These are phyloP conservation scores for Poecile atricapillus DNA, from an alignment of 2,113 vertebrate genomes.

Conservation along the genomic window DNA sequence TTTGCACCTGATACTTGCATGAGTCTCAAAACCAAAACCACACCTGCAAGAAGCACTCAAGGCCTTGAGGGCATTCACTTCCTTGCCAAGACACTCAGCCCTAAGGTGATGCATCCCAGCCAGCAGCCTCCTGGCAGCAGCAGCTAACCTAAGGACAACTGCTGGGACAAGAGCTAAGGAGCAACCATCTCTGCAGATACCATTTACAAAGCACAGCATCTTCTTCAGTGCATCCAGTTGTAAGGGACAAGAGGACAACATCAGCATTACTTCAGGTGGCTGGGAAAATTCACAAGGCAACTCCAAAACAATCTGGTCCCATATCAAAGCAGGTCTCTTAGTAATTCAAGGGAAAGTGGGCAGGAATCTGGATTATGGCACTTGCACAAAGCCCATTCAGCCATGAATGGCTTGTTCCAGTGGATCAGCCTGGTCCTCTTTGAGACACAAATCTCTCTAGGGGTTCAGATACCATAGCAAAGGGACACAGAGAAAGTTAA, in stretches of 20 bases:
- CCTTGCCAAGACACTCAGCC: not conserved
- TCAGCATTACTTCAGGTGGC: not conserved
- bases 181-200: not conserved
- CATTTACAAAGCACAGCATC: not conserved
- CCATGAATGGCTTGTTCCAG: not conserved
- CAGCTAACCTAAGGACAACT: not conserved
- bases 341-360: accelerated
- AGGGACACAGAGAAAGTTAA: not conserved
- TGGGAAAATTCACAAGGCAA: not conserved
- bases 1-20: not conserved
- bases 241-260: not conserved
- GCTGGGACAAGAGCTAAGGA: not conserved
- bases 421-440: not conserved
- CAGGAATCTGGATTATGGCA: not conserved
- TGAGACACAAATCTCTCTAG: not conserved
- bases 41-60: not conserved
- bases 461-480: not conserved
- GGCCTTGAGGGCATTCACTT: not conserved
- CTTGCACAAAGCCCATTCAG: not conserved
- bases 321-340: not conserved
- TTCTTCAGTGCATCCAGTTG: not conserved
- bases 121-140: not conserved
- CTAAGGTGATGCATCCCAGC: not conserved
- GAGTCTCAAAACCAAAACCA: not conserved
- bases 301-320: not conserved